phyloP scores from a whole-genome alignment of 1,140 invertebrate species.

The Drosophila quadrilineata region DNA sequence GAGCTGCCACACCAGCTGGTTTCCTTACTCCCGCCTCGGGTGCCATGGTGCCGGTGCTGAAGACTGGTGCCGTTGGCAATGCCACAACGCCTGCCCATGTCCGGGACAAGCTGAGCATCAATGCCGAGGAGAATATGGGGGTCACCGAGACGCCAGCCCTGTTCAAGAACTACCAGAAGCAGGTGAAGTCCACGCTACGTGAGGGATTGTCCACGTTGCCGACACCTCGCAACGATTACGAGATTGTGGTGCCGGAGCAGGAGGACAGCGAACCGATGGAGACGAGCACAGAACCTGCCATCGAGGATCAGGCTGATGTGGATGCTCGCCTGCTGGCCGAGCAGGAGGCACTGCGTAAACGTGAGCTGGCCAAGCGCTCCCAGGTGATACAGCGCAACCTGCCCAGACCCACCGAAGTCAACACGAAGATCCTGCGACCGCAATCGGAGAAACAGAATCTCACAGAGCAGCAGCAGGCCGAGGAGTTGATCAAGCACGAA shows the following conservation, averaged over 20 bases:
- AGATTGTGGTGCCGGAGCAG: constrained; percentile 97
- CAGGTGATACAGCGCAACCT: constrained; percentile 93
- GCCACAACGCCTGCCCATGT: constrained; percentile 83
- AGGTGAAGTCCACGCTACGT: constrained; percentile 87
- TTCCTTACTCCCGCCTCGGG: constrained; percentile 82
- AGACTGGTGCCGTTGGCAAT: constrained; percentile 19
- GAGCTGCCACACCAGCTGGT: constrained; percentile 81
- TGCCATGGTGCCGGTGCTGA: constrained; percentile 78
- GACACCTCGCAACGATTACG: constrained; percentile 97
- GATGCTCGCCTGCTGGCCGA: constrained; percentile 85
- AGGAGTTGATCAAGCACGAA: constrained; percentile 98
- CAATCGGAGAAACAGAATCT: constrained; percentile 87
- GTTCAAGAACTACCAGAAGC: constrained; percentile 85
- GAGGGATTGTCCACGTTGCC: constrained; percentile 91
- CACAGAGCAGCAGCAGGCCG: constrained; percentile 95
- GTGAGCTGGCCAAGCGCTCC: constrained; percentile 90
- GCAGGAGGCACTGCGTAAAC: constrained; percentile 58
- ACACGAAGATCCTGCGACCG: constrained; percentile 90
- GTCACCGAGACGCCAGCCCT: constrained; percentile 86
- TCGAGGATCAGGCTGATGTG: constrained; percentile 95
- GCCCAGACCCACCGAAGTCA: constrained; percentile 94
- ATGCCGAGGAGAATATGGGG: constrained; percentile 91
- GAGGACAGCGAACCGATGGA: constrained; percentile 85
- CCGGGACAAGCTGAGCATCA: constrained; percentile 97
- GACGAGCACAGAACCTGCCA: constrained; percentile 78